phyloP scores from a whole-genome alignment of 2,113 vertebrate genomes.

The Panthera tigris region DNA sequence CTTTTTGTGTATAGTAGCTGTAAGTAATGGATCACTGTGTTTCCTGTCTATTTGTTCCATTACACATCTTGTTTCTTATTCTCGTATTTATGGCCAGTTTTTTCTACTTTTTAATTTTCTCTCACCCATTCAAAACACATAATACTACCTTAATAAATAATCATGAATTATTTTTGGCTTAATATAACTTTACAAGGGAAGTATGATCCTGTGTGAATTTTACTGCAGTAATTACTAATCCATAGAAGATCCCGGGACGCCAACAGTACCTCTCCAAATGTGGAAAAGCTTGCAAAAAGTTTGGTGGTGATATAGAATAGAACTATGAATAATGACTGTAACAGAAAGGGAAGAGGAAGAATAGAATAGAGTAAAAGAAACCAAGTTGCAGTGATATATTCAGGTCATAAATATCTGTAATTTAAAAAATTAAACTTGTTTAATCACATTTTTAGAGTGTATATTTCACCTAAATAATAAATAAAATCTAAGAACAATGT shows the following conservation, averaged over 20 bases:
- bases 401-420: not conserved
- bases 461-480: not conserved
- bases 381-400: not conserved
- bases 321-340: not conserved
- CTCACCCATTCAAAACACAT: not conserved
- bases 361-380: not conserved
- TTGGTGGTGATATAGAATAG: not conserved
- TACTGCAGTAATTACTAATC: not conserved
- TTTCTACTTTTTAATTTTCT: not conserved
- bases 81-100: not conserved
- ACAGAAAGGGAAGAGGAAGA: not conserved
- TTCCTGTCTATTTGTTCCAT: not conserved
- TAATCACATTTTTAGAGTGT: not conserved
- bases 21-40: not conserved
- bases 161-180: not conserved
- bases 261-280: not conserved
- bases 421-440: not conserved
- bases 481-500: not conserved
- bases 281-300: not conserved
- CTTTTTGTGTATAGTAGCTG: not conserved
- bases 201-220: not conserved
- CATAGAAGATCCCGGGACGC: not conserved
- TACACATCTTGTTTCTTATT: not conserved
- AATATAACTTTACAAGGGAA: not conserved
- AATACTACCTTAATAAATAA: not conserved